Base-by-base conservation (phyloP, 2,797 vertebrate genomes). In the Distichodus sexfasciatus region DNA sequence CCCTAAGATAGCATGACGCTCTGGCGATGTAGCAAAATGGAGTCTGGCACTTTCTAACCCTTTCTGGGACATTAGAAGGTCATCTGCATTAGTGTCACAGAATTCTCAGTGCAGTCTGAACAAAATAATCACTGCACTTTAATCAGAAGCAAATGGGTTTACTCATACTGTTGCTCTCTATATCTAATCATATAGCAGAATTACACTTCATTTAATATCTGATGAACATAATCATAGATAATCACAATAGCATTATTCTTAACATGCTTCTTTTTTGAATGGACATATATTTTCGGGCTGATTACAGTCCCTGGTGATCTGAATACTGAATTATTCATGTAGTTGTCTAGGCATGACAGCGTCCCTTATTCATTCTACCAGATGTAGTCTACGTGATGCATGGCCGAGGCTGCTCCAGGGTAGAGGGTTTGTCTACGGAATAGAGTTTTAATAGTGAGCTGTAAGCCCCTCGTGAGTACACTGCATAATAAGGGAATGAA, bases 351-450 rank as follows among this genome's bases (percentile, higher is more conserved):
- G 40, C 26, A 9, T 21, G 65, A 28, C 11, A 51, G 40, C 58
- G 57, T 43, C 29, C 41, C 53, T 64, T 53, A 46, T 28, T 66
- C 61, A 66, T 64, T 46, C 61, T 66, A 31, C 53, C 29, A 64
- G 55, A 66, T 46, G 35, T 48, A 33, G 26, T 59, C 46, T 60
- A 57, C 63, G 60, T 54, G 31, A 60, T 3, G 36, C n/a, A 54
- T 61, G 46, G 60, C 58, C 10, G 10, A 15, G 59, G 59, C 29
- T 40, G 15, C n/a, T n/a, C n/a, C n/a, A n/a, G n/a, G n/a, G n/a
- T n/a, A 63, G 23, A 2, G 43, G 66, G 66, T 61, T 69, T 69
- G 58, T 15, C 68, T 62, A 46, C 57, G 35, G 55, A 48, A 11
- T 10, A 15, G 15, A 1, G 17, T 44, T 46, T n/a, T 43, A 74